phyloP scores from a whole-genome alignment of 2,888 invertebrate genomes.

The Escarpia spicata region DNA sequence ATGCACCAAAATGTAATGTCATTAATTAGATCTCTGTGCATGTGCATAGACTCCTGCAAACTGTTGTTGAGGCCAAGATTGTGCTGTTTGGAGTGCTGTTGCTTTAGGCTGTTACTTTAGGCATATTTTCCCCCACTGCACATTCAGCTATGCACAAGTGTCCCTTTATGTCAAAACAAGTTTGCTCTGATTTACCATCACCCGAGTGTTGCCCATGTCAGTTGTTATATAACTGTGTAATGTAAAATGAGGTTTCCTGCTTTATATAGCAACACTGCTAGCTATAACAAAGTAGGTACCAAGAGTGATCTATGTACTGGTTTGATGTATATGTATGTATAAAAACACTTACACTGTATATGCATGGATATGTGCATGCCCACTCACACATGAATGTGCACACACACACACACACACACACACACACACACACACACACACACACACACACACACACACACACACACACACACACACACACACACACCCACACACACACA shows the following conservation, averaged over 20 bases:
- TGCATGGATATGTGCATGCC: too few species aligned
- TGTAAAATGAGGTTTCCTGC: not conserved
- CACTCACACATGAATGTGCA: too few species aligned
- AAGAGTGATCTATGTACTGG: not conserved
- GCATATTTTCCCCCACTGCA: not conserved
- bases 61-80: not conserved
- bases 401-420: too few species aligned
- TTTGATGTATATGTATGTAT: too few species aligned
- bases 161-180: not conserved
- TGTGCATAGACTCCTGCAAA: not conserved
- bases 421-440: too few species aligned
- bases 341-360: too few species aligned
- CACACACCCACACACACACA: too few species aligned
- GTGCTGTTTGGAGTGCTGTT: not conserved
- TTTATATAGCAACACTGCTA: not conserved
- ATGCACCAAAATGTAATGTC: not conserved
- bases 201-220: not conserved
- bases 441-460: too few species aligned
- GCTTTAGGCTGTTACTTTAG: not conserved
- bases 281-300: not conserved
- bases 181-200: not conserved
- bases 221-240: not conserved
- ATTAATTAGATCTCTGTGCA: not conserved
- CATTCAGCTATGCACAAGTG: not conserved
- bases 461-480: too few species aligned